Percentiles rank a stretch among this genome's conserved stretches.
phyloP scores from a whole-genome alignment of 2,797 vertebrate species.

The Benthosema pterotum region DNA sequence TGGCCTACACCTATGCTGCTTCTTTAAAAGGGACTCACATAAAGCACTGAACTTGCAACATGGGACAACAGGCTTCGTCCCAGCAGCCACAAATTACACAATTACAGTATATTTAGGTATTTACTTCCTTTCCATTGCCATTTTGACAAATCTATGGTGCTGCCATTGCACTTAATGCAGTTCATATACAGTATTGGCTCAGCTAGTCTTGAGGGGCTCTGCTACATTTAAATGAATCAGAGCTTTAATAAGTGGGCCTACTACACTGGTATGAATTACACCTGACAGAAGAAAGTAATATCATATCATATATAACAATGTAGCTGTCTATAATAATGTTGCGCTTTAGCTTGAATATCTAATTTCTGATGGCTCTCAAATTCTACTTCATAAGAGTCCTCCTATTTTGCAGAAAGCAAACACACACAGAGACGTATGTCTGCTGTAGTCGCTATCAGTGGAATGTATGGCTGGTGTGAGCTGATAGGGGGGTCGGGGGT shows the following conservation, averaged over 20 bases:
- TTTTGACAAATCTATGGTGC: too few species aligned
- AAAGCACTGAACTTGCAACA: too few species aligned
- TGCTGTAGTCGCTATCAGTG: constrained; percentile 73
- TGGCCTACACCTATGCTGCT: constrained; percentile 15
- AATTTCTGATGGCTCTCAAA: constrained; percentile 3
- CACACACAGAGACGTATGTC: constrained; percentile 13
- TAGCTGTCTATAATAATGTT: not conserved
- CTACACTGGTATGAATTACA: not conserved
- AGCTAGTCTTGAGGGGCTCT: too few species aligned
- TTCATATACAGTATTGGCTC: too few species aligned
- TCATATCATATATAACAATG: not conserved
- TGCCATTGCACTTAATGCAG: too few species aligned
- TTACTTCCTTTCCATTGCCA: too few species aligned
- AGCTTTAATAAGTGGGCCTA: not conserved
- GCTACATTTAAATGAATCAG: too few species aligned
- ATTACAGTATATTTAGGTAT: too few species aligned
- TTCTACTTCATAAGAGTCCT: constrained; percentile 20
- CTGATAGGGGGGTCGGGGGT: constrained; percentile 69
- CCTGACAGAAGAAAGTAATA: not conserved
- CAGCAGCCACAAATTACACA: too few species aligned
- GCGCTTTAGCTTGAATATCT: not conserved
- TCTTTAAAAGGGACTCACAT: too few species aligned
- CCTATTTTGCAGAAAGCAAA: constrained; percentile 50
- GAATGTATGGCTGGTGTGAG: constrained; percentile 63
- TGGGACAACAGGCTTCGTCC: too few species aligned